Percentiles rank a stretch among this genome's conserved stretches.
phyloP scores from a whole-genome alignment of 2,888 invertebrate species.

The Andrena marginata region DNA sequence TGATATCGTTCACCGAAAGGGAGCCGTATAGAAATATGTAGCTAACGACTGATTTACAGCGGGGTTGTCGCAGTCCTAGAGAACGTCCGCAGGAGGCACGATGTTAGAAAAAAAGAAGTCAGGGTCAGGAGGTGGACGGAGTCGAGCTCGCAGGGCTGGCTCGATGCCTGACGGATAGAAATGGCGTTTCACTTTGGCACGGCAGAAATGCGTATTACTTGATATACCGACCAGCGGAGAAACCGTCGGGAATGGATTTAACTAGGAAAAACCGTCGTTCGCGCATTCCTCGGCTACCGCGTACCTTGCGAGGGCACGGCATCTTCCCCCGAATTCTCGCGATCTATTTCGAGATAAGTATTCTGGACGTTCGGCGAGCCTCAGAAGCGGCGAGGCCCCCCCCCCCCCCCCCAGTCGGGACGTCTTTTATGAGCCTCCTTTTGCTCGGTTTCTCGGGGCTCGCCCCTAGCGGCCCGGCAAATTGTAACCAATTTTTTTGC shows the following conservation, averaged over 20 bases:
- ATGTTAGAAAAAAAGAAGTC: constrained; percentile 18
- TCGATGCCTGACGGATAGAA: constrained; percentile 56
- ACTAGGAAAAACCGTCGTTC: constrained; percentile 58
- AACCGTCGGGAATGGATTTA: constrained; percentile 51
- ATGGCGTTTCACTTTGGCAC: constrained; percentile 58
- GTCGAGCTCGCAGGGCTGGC: constrained; percentile 31
- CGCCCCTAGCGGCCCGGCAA: constrained; percentile 29
- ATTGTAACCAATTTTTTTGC: constrained; percentile 43
- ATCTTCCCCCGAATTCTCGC: constrained; percentile 58
- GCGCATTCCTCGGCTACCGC: constrained; percentile 35
- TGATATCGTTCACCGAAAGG: not conserved
- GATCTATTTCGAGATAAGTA: constrained; percentile 76
- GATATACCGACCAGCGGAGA: constrained; percentile 63
- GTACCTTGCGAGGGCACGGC: constrained; percentile 44
- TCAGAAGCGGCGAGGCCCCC: constrained; percentile 22
- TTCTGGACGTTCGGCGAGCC: constrained; percentile 66
- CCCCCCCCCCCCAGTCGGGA: constrained; percentile 26
- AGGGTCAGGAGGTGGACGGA: constrained; percentile 33
- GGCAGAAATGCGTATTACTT: constrained; percentile 60
- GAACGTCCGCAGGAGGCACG: constrained; percentile 18
- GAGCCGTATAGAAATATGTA: not conserved
- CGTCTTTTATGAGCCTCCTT: constrained; percentile 36
- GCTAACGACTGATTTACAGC: constrained; percentile 7
- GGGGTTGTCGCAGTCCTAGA: constrained; percentile 15
- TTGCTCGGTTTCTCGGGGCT: constrained; percentile 35